Conservation (phyloP, 2,888 invertebrate species). For the Melieria picta region DNA sequence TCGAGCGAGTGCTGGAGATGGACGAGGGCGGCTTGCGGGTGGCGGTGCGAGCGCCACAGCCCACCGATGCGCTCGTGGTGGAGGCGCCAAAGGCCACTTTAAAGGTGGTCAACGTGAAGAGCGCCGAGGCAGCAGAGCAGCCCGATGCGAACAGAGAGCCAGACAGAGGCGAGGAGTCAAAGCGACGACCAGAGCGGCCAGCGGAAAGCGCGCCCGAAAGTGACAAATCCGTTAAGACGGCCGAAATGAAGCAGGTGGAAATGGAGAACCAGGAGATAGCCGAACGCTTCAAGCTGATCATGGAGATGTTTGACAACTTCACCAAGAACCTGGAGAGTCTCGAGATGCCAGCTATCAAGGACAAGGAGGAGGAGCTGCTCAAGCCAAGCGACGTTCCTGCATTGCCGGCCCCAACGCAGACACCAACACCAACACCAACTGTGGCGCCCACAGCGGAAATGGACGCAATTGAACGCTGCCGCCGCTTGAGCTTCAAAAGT, state of each 20-base stretch:
- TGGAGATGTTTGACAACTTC: slow-evolving; percentile 51
- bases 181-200: not conserved
- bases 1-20: slow-evolving; percentile 9
- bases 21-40: not conserved
- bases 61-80: not conserved
- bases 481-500: slow-evolving; percentile 9
- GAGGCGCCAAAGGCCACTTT: not conserved
- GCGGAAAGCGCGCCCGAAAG: not conserved
- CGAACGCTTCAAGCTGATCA: slow-evolving; percentile 46
- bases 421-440: not conserved
- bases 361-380: not conserved
- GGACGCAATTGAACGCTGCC: not conserved
- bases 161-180: not conserved
- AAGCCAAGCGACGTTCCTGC: not conserved
- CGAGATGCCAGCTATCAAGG: slow-evolving; percentile 37
- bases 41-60: not conserved
- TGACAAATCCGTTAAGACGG: no score
- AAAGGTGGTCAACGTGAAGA: slow-evolving; percentile 2
- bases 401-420: not conserved
- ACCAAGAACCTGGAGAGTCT: slow-evolving; percentile 50
- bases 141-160: not conserved
- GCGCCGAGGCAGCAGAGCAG: not conserved
- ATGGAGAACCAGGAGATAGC: slow-evolving; percentile 40
- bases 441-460: not conserved
- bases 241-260: slow-evolving; percentile 8